Percentiles rank a stretch among this genome's conserved stretches.
These are phyloP conservation scores for Andricus curvator DNA, from an alignment of 2,888 invertebrate species.

Conservation along the genomic window DNA sequence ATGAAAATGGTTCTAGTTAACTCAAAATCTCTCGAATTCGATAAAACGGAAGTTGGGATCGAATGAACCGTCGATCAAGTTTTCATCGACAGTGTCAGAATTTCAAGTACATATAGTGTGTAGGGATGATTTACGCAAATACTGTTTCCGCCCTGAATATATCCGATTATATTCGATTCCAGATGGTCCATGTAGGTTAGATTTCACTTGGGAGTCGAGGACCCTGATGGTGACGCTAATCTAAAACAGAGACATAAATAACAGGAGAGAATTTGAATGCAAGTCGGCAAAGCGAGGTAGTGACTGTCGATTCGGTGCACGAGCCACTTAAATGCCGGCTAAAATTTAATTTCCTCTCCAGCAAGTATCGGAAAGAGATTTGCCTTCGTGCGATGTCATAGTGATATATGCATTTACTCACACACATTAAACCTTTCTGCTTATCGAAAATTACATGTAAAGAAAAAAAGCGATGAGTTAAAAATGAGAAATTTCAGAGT, in stretches of 20 bases:
- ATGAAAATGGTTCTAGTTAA: no score
- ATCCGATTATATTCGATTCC: slow-evolving; percentile 21
- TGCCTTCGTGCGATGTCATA: slow-evolving; percentile 44
- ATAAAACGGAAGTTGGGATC: background rate
- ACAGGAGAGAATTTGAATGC: slow-evolving; percentile 47
- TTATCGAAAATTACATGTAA: background rate
- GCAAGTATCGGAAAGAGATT: slow-evolving; percentile 54
- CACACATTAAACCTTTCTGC: background rate
- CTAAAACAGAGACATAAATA: slow-evolving; percentile 51
- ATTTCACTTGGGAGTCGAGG: background rate
- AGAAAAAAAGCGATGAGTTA: background rate
- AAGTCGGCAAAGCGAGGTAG: slow-evolving; percentile 36
- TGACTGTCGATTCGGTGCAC: slow-evolving; percentile 33
- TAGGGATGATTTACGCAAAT: background rate
- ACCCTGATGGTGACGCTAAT: slow-evolving; percentile 4
- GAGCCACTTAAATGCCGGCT: slow-evolving; percentile 42
- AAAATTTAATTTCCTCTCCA: slow-evolving; percentile 50
- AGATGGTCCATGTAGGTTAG: slow-evolving; percentile 11
- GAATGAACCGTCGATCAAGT: background rate
- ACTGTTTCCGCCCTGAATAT: background rate
- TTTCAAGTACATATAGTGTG: background rate
- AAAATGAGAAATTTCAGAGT: background rate
- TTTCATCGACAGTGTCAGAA: background rate
- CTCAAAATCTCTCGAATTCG: background rate
- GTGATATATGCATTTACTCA: slow-evolving; percentile 31